A percentile compares a stretch with the other conserved stretches of the same genome.
Evolutionary conservation across 2,888 invertebrate species (phyloP).

Genomic region (Eilema depressum): DNA sequence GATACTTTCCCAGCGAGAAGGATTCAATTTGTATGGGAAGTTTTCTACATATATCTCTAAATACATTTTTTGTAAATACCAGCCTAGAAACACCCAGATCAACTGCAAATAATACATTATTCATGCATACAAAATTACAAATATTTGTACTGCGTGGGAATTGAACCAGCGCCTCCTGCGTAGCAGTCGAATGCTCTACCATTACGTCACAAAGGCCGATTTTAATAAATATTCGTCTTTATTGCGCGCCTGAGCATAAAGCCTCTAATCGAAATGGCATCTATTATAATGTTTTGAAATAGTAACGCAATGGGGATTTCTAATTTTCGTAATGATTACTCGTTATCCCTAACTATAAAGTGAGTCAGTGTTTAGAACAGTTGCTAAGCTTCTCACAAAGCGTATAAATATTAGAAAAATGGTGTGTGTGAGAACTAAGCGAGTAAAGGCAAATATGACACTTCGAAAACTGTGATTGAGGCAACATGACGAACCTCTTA

Average conservation of each 20-base stretch:
- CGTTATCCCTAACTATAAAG: not conserved
- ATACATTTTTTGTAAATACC: too few relatives aligned
- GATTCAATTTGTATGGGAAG: not conserved
- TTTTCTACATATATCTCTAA: too few relatives aligned
- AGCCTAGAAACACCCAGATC: too few relatives aligned
- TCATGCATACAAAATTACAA: too few relatives aligned
- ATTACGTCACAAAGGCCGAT: too few relatives aligned
- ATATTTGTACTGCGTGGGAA: too few relatives aligned
- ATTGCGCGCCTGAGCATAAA: too few relatives aligned
- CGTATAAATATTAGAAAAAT: conserved; percentile 14
- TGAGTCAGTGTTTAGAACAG: not conserved
- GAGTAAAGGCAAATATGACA: not conserved
- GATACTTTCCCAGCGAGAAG: not conserved
- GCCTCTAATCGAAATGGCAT: not conserved
- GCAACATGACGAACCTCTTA: conserved; percentile 46
- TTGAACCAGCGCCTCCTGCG: too few relatives aligned
- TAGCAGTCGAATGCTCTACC: too few relatives aligned
- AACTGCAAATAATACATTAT: too few relatives aligned
- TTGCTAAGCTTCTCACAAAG: conserved; percentile 19
- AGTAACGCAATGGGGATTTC: not conserved
- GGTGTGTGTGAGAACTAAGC: not conserved
- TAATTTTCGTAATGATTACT: not conserved
- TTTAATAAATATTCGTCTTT: too few relatives aligned
- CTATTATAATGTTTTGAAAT: too few relatives aligned
- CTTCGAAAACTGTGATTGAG: conserved; percentile 6